These are phyloP conservation scores for Pitta sordida DNA, from an alignment of 2,113 vertebrate species.

Conservation along the genomic window DNA sequence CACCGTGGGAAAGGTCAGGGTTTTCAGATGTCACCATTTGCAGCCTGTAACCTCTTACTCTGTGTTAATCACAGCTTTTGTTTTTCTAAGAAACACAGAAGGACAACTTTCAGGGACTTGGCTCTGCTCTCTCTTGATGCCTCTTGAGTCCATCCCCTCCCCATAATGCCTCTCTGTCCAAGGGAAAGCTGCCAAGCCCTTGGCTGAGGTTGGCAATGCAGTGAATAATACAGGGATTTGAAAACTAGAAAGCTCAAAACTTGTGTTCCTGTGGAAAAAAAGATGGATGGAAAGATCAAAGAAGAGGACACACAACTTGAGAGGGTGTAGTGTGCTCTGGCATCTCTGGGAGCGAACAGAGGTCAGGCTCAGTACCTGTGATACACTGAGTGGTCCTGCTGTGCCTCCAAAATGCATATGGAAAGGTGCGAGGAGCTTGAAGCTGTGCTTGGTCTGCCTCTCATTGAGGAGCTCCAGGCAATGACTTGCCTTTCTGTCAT, in stretches of 20 bases:
- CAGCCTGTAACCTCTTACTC: neutral
- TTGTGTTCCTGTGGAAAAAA: neutral
- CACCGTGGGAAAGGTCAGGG: neutral
- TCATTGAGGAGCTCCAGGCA: neutral
- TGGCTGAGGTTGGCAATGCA: neutral
- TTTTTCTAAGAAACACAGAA: neutral
- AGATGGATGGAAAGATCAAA: neutral
- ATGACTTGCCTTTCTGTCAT: neutral
- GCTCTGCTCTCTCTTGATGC: neutral
- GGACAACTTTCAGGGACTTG: neutral
- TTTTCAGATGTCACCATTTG: neutral
- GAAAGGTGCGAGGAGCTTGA: neutral
- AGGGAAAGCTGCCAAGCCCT: neutral
- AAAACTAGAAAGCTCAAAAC: neutral
- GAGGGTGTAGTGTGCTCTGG: neutral
- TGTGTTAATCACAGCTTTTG: neutral
- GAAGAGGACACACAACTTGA: neutral
- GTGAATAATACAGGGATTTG: neutral
- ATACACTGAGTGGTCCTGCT: neutral
- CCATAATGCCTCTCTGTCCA: neutral
- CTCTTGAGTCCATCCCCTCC: neutral
- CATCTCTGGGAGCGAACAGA: accelerated
- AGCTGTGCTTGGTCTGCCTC: neutral
- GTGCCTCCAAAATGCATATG: neutral
- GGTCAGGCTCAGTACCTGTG: neutral